Evolutionary conservation across 2,113 vertebrate genomes (phyloP).

Genomic region (Phaetusa simplex): DNA sequence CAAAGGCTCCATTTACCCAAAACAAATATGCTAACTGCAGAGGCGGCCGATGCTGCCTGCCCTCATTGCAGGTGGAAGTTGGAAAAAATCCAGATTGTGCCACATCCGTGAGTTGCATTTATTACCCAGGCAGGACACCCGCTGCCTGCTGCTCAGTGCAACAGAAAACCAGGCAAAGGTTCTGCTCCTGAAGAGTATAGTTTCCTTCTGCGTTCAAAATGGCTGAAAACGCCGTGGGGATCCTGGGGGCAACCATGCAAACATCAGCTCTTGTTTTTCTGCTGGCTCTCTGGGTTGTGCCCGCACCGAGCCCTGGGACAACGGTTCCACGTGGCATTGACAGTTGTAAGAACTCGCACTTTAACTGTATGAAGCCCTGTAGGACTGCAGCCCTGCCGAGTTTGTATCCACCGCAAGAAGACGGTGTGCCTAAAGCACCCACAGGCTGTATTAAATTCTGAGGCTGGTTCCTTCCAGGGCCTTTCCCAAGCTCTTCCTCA

Average conservation of each 20-base stretch:
- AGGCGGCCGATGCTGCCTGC: neutral
- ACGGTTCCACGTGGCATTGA: neutral
- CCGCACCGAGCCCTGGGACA: neutral
- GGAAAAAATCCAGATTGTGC: neutral
- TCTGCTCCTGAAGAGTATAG: neutral
- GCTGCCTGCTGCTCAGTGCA: neutral
- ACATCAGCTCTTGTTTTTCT: neutral
- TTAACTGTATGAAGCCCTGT: neutral
- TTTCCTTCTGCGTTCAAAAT: neutral
- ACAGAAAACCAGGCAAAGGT: neutral
- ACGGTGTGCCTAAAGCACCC: neutral
- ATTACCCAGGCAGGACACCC: neutral
- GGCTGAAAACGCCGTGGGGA: neutral
- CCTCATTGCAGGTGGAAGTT: neutral
- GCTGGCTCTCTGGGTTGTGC: neutral
- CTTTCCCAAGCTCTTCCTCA: neutral
- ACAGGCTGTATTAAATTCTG: neutral
- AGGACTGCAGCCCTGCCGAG: neutral
- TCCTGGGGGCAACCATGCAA: neutral
- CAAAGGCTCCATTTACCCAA: neutral
- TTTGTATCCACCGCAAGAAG: neutral
- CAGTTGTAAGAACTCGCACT: neutral
- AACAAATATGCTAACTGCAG: neutral
- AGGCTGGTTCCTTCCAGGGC: neutral
- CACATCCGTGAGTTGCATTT: neutral